Conservation (phyloP, 2,797 vertebrate species). For the Sternotherus odoratus region DNA sequence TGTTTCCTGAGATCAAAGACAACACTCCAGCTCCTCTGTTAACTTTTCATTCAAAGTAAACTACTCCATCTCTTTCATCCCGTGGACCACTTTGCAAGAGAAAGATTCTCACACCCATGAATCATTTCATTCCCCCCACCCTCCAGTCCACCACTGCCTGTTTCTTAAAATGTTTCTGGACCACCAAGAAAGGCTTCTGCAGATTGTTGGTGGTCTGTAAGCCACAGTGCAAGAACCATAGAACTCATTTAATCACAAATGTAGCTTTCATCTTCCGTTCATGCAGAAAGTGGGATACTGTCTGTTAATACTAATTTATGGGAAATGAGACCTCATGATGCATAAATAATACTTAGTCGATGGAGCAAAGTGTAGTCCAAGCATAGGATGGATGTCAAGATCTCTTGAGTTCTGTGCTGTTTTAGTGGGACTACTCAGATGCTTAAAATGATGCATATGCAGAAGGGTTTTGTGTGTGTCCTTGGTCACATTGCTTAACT, state of each 20-base stretch:
- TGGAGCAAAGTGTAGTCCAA: background rate
- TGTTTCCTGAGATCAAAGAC: background rate
- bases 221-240: fast-evolving
- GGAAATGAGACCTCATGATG: background rate
- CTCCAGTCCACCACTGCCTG: background rate
- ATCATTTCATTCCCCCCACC: background rate
- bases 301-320: background rate
- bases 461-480: fast-evolving
- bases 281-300: background rate
- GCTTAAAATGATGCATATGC: background rate
- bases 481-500: background rate
- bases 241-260: background rate
- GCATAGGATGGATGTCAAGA: background rate
- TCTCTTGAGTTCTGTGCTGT: background rate
- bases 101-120: fast-evolving
- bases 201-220: fast-evolving
- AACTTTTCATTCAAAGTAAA: background rate
- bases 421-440: background rate
- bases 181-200: background rate
- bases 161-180: background rate
- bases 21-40: background rate
- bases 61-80: background rate
- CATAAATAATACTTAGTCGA: fast-evolving
- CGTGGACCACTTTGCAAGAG: background rate
- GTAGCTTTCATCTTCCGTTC: background rate